Percentiles rank a stretch among this genome's conserved stretches.
These are phyloP conservation scores for Megatriorchis doriae DNA, from an alignment of 2,113 vertebrate species.

Conservation along the genomic window DNA sequence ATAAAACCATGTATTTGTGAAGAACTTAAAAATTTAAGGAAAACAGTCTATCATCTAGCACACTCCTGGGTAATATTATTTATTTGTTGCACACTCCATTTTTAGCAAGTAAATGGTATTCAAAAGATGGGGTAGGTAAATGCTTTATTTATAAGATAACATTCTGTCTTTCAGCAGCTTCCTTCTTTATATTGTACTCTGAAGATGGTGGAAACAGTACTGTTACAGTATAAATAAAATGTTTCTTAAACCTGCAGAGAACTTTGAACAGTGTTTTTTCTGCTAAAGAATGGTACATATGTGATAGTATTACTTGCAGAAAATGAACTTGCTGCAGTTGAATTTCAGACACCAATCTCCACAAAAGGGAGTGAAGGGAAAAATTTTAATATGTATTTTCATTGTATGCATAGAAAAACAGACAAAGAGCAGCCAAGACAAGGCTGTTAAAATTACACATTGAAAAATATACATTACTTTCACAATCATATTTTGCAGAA, in stretches of 20 bases:
- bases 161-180: not conserved
- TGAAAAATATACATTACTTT: slow-evolving; percentile 18
- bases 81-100: not conserved
- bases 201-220: not conserved
- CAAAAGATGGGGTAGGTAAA: not conserved
- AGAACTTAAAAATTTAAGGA: not conserved
- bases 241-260: not conserved
- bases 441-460: not conserved
- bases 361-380: not conserved
- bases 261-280: not conserved
- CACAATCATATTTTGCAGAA: not conserved
- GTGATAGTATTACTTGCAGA: not conserved
- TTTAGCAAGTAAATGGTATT: slow-evolving; percentile 16
- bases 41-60: not conserved
- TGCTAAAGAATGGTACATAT: not conserved
- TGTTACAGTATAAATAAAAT: slow-evolving; percentile 13
- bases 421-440: not conserved
- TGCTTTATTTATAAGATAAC: slow-evolving; percentile 16
- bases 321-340: not conserved
- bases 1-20: not conserved
- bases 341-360: not conserved
- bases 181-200: not conserved
- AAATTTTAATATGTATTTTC: not conserved
- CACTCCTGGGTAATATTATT: not conserved
- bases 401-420: not conserved